phyloP scores from a whole-genome alignment of 2,888 invertebrate species.

The Mantis religiosa region DNA sequence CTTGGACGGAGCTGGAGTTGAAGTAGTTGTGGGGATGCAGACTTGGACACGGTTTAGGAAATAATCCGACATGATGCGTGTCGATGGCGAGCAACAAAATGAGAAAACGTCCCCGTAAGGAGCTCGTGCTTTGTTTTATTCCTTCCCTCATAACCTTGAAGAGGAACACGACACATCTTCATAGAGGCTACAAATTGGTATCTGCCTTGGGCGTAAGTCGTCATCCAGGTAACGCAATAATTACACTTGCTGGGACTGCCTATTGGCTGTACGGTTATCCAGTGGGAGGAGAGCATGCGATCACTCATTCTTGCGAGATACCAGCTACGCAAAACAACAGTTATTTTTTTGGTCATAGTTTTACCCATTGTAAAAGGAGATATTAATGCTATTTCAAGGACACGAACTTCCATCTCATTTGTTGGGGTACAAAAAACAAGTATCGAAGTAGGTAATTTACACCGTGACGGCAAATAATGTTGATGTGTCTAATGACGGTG shows the following conservation, averaged over 20 bases:
- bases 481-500: not conserved
- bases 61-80: conserved; percentile 21
- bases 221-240: not conserved
- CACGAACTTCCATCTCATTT: not conserved
- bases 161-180: not conserved
- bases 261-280: not conserved
- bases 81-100: not conserved
- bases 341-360: conserved; percentile 1
- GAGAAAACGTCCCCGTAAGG: not conserved
- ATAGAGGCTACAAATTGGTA: not conserved
- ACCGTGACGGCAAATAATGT: not conserved
- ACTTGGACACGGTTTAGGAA: conserved; percentile 20
- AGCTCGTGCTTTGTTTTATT: not conserved
- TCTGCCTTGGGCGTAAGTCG: not conserved
- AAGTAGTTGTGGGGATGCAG: not conserved
- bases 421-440: not conserved
- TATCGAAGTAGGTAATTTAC: not conserved
- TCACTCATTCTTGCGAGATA: not conserved
- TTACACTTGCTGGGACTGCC: not conserved
- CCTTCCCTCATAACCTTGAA: not conserved
- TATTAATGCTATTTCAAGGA: not conserved
- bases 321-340: not conserved
- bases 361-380: not conserved
- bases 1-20: not conserved
- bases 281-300: not conserved